Percentiles rank a stretch among this genome's conserved stretches.
These are phyloP conservation scores for Phylloscopus whistleri DNA, from an alignment of 2,113 vertebrate genomes.

Conservation along the genomic window DNA sequence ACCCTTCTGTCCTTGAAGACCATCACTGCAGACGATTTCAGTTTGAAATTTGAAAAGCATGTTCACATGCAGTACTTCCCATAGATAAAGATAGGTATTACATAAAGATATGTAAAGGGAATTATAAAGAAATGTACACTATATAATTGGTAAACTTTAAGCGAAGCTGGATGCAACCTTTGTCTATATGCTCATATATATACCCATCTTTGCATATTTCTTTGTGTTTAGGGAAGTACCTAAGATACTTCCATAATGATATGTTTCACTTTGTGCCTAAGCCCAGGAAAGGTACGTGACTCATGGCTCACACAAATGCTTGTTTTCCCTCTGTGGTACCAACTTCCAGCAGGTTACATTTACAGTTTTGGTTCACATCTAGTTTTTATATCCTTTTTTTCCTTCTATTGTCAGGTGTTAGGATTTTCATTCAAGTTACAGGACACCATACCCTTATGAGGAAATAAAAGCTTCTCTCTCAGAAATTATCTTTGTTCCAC, in stretches of 20 bases:
- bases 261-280: neutral
- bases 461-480: neutral
- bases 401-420: neutral
- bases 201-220: neutral
- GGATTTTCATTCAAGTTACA: neutral
- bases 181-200: neutral
- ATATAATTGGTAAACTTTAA: conserved; percentile 1
- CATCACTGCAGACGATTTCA: conserved; percentile 20
- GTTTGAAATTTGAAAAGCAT: conserved; percentile 49
- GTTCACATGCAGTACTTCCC: conserved; percentile 45
- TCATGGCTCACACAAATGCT: neutral
- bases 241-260: neutral
- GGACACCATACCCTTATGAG: neutral
- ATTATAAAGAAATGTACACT: neutral
- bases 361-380: neutral
- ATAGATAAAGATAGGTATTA: conserved; percentile 25
- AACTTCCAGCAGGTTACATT: neutral
- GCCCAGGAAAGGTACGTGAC: neutral
- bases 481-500: neutral
- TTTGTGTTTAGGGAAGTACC: neutral
- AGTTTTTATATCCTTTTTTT: neutral
- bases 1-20: conserved; percentile 71
- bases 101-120: conserved; percentile 26
- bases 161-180: neutral
- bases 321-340: neutral